Conservation (phyloP, 2,113 vertebrate genomes). For the Hemibagrus wyckioides region DNA sequence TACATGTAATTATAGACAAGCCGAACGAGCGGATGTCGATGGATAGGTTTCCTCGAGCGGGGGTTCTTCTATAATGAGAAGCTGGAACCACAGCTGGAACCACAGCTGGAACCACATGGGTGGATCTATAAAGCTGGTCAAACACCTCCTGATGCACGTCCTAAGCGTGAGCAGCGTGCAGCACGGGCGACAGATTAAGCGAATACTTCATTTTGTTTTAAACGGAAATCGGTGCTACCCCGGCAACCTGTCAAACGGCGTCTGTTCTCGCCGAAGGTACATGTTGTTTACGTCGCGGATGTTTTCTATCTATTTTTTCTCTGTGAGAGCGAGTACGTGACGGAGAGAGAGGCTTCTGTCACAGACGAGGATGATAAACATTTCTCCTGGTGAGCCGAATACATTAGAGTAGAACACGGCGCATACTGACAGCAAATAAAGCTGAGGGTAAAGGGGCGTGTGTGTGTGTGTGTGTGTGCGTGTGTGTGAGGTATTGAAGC, state of each 20-base stretch:
- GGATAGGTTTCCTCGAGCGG: background rate
- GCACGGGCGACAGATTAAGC: background rate
- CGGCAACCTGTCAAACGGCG: background rate
- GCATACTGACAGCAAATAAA: constrained; percentile 38
- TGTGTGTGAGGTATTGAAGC: constrained; percentile 5
- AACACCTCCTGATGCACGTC: background rate
- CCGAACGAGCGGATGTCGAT: background rate
- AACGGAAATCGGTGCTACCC: background rate
- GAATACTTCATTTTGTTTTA: background rate
- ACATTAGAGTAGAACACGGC: constrained; percentile 27
- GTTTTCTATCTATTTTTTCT: constrained; percentile 4
- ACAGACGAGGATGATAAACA: constrained; percentile 39
- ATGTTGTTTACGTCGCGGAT: constrained; percentile 18
- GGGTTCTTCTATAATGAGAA: background rate
- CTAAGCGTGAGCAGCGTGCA: background rate
- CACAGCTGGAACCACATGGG: background rate
- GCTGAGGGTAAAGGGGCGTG: background rate
- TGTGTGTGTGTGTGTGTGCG: constrained; percentile 15
- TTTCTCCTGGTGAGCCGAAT: constrained; percentile 27
- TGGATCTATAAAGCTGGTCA: background rate
- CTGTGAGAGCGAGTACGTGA: constrained; percentile 8
- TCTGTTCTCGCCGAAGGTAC: background rate
- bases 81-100: background rate
- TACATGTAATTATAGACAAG: background rate
- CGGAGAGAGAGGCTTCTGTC: constrained; percentile 35